phyloP scores from a whole-genome alignment of 2,797 vertebrate species.

The Cossypha caffra region DNA sequence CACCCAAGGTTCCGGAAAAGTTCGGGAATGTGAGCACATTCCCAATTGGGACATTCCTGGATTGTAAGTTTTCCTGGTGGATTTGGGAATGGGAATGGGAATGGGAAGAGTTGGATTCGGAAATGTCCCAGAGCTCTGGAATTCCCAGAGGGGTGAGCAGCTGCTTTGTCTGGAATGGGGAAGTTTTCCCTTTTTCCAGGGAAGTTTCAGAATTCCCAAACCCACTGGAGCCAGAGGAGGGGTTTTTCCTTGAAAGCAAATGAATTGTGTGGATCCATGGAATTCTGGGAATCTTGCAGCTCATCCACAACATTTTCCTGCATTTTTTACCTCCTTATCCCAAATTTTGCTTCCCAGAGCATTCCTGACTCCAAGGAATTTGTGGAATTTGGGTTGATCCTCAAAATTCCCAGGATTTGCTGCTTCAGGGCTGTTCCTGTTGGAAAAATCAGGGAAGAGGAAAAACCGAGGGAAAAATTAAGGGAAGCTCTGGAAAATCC shows the following conservation, averaged over 20 bases:
- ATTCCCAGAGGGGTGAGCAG: neutral
- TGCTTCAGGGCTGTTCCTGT: fast-evolving
- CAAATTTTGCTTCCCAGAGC: neutral
- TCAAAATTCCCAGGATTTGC: neutral
- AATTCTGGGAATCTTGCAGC: neutral
- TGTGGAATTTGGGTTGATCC: neutral
- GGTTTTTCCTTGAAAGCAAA: neutral
- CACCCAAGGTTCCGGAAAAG: fast-evolving
- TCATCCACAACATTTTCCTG: neutral
- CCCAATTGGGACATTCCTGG: neutral
- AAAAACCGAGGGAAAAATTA: neutral
- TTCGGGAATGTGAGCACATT: neutral
- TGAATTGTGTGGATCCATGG: neutral
- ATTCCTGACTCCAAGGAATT: fast-evolving
- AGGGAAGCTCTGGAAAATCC: neutral
- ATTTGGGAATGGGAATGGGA: neutral
- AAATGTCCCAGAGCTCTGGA: neutral
- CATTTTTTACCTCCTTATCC: neutral
- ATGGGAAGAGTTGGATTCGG: fast-evolving
- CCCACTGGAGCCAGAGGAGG: too few species aligned
- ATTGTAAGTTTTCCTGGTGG: neutral
- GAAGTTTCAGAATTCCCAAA: neutral
- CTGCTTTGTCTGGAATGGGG: neutral
- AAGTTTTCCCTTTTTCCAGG: neutral
- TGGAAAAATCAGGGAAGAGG: neutral